Percentiles rank a stretch among this genome's conserved stretches.
Evolutionary conservation across 1,140 invertebrate genomes (phyloP).

Genomic region (Atta cephalotes): DNA sequence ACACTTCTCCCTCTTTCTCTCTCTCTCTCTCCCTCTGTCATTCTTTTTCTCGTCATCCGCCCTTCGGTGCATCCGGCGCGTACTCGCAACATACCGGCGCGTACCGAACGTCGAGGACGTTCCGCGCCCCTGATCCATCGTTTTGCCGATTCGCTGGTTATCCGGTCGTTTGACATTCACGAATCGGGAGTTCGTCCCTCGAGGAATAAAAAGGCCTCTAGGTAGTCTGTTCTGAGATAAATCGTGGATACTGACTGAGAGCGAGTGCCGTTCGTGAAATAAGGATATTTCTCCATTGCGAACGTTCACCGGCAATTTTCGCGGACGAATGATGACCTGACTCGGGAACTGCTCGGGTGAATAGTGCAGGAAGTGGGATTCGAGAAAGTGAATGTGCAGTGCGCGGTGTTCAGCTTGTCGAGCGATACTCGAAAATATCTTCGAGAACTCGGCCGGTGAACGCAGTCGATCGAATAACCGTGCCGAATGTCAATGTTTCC

Average conservation of each 20-base stretch:
- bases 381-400: constrained; percentile 42
- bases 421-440: not conserved
- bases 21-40: constrained; percentile 19
- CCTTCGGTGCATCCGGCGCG: not conserved
- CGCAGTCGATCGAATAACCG: not conserved
- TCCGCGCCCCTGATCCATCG: not conserved
- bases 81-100: constrained; percentile 12
- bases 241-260: not conserved
- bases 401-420: not conserved
- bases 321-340: constrained; percentile 21
- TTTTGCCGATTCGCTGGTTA: not conserved
- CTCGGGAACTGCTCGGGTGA: constrained; percentile 11
- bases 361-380: constrained; percentile 47
- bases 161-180: not conserved
- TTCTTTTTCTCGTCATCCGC: constrained; percentile 34
- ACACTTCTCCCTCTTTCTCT: constrained; percentile 45
- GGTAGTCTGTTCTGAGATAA: constrained; percentile 1
- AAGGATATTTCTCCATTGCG: not conserved
- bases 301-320: constrained; percentile 14
- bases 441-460: not conserved
- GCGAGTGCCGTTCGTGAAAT: not conserved
- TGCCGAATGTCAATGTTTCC: constrained; percentile 1
- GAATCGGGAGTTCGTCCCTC: not conserved
- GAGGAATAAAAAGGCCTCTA: constrained; percentile 12
- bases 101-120: constrained; percentile 14